A percentile compares a stretch with the other conserved stretches of the same genome.
phyloP scores from a whole-genome alignment of 2,113 vertebrate species.

The Aramus guarauna region DNA sequence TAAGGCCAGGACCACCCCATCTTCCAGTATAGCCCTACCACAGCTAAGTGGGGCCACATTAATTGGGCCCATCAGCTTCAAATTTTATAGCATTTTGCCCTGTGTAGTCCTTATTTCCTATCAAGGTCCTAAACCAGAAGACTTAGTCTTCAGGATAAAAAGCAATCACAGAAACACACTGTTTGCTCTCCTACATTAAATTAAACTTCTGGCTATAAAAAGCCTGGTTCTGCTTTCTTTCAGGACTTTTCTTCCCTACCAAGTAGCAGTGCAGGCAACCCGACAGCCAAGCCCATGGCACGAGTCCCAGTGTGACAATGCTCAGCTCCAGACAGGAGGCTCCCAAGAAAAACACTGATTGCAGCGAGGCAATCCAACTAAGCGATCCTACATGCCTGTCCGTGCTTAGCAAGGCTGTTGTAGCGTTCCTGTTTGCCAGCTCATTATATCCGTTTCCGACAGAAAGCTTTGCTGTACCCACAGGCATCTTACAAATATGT shows the following conservation, averaged over 20 bases:
- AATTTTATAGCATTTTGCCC: not conserved
- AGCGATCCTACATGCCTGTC: not conserved
- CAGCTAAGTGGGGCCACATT: not conserved
- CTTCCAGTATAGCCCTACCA: not conserved
- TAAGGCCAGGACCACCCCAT: not conserved
- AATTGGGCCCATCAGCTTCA: not conserved
- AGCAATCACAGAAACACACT: not conserved
- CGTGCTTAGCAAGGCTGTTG: not conserved
- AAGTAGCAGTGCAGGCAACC: not conserved
- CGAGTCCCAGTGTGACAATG: not conserved
- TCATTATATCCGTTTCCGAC: not conserved
- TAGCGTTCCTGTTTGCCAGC: not conserved
- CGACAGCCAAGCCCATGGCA: accelerated
- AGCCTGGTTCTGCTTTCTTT: not conserved
- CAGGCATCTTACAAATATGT: not conserved
- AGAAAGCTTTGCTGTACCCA: not conserved
- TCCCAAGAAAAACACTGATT: not conserved
- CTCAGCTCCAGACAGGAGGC: not conserved
- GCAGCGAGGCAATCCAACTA: not conserved
- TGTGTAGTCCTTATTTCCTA: not conserved
- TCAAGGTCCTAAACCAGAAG: not conserved
- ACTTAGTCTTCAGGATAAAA: not conserved
- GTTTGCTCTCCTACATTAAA: not conserved
- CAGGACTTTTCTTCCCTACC: not conserved
- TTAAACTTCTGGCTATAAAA: not conserved